Evolutionary conservation across 2,888 invertebrate genomes (phyloP).

Genomic region (Nephrocerus scutellatus): DNA sequence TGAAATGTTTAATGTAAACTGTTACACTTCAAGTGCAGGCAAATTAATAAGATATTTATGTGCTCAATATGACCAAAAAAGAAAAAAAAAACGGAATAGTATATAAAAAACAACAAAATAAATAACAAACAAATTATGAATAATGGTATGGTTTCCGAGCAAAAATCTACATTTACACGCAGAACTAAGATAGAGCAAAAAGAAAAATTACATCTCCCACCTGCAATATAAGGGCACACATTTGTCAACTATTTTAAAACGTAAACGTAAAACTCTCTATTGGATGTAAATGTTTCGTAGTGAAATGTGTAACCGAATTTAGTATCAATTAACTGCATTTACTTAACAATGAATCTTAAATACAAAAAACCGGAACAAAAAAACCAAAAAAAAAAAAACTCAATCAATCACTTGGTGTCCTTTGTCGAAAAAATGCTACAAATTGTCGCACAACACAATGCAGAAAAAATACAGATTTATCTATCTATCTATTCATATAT

Average conservation of each 20-base stretch:
- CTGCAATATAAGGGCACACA: no score
- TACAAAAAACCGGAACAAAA: constrained; percentile 1
- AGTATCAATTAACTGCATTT: not conserved
- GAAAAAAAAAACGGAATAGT: no score
- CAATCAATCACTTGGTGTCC: constrained; percentile 19
- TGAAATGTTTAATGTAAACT: no score
- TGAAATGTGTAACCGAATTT: not conserved
- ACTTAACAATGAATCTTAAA: constrained; percentile 1
- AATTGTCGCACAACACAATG: not conserved
- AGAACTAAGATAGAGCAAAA: not conserved
- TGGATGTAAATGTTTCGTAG: no score
- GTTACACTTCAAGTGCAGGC: no score
- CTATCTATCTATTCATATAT: constrained; percentile 8
- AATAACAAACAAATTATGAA: constrained; percentile 19
- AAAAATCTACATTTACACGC: not conserved
- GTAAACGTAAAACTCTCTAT: no score
- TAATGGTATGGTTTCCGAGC: not conserved
- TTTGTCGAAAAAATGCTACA: constrained; percentile 11
- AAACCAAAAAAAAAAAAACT: constrained; percentile 4
- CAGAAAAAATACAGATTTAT: constrained; percentile 1
- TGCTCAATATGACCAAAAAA: no score
- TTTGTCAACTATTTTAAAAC: no score
- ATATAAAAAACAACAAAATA: constrained; percentile 16
- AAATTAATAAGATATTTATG: no score
- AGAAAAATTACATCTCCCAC: not conserved